A percentile compares a stretch with the other conserved stretches of the same genome.
Evolutionary conservation across 2,113 vertebrate genomes (phyloP).

Genomic region (Pogonocichla stellata): DNA sequence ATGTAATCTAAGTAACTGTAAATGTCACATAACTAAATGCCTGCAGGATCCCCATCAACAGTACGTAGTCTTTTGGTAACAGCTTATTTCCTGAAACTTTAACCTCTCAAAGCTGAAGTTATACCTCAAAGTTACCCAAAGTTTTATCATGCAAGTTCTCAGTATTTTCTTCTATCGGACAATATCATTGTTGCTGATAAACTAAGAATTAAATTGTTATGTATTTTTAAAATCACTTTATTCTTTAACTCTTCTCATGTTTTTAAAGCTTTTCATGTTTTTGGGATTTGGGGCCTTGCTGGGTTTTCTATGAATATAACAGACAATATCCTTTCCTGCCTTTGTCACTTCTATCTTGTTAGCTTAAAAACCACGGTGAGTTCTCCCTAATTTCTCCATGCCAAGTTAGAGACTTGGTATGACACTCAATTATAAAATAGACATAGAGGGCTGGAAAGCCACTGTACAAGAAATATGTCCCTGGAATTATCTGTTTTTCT

Average conservation of each 20-base stretch:
- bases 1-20: neutral
- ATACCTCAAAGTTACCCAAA: neutral
- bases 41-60: neutral
- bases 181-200: neutral
- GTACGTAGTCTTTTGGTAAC: neutral
- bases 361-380: neutral
- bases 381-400: neutral
- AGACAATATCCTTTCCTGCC: neutral
- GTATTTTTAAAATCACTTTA: neutral
- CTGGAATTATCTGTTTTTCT: neutral
- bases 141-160: neutral
- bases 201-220: neutral
- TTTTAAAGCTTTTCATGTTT: neutral
- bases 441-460: neutral
- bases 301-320: neutral
- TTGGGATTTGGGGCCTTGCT: neutral
- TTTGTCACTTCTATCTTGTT: neutral
- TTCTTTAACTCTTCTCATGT: neutral
- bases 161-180: neutral
- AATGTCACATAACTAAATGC: neutral
- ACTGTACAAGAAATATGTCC: neutral
- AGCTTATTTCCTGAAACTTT: neutral
- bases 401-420: neutral
- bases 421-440: neutral
- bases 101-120: neutral